Evolutionary conservation across 2,888 invertebrate genomes (phyloP), one percentile per base, ranked within the genome.

Genomic region (Scelioninae gen. 2): DNA sequence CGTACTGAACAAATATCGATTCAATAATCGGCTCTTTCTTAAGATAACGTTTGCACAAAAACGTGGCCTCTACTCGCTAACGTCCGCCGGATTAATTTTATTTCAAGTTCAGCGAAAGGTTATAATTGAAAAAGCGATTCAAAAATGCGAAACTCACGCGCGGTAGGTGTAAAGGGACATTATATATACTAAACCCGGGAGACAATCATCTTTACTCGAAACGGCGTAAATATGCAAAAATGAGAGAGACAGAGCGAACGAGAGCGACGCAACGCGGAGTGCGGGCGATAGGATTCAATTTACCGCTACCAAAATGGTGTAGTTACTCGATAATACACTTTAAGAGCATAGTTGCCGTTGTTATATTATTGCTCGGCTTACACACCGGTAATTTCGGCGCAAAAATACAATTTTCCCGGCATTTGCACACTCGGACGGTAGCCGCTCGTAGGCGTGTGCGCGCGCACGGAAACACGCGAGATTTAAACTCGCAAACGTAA

Each of bases 271-370:
- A 65, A 71, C 57, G 65, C 68, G 65, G 39, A 74, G 73, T 74
- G 73, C 75, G 77, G 73, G 76, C 80, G 79, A 80, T 80, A 77
- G 76, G 80, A 80, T 81, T 81, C 80, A 81, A 81, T 81, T 81
- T 80, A 78, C 78, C 76, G 76, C 78, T 78, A 77, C 78, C 80
- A 77, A 81, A 81, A 79, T 76, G 80, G 77, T 78, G 78, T 73
- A 76, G 74, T 74, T 79, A 78, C 78, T 74, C 75, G 76, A 78
- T 79, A 80, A 81, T 80, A 78, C 77, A 78, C 76, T 79, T 78
- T 75, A 77, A 77, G 78, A 76, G 76, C 75, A 71, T 58, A 74
- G 77, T 77, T 73, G 31, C 61, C 73, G 55, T 73, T 74, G 78
- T 78, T 73, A 73, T 78, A 79, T 78, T 80, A 81, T 79, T 80